Percentiles rank a stretch among this genome's conserved stretches.
These are phyloP conservation scores for Plagodis pulveraria DNA, from an alignment of 2,888 invertebrate species.

Conservation along the genomic window DNA sequence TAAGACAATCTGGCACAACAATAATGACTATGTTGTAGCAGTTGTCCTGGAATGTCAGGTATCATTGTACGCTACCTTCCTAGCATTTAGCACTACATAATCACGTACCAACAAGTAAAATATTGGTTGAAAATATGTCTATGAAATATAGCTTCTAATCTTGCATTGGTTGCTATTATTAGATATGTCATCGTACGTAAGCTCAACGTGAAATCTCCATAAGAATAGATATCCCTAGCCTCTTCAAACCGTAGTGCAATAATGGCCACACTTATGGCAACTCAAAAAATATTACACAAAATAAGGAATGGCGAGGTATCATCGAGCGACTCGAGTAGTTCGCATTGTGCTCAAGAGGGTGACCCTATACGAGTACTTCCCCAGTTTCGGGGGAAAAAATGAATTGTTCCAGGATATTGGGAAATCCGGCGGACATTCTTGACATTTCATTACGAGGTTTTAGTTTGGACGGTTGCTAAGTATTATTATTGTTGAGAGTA, in stretches of 20 bases:
- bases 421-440: slow-evolving; percentile 50
- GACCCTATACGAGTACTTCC: slow-evolving; percentile 38
- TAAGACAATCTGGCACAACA: too few relatives aligned
- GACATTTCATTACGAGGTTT: slow-evolving; percentile 54
- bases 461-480: slow-evolving; percentile 41
- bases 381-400: slow-evolving; percentile 61
- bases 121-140: too few relatives aligned
- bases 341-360: slow-evolving; percentile 53
- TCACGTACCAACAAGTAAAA: too few relatives aligned
- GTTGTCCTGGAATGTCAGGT: too few relatives aligned
- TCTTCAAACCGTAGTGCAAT: slow-evolving; percentile 17
- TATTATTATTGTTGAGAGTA: slow-evolving; percentile 31
- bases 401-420: slow-evolving; percentile 59
- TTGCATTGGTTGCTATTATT: too few relatives aligned
- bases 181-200: too few relatives aligned
- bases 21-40: too few relatives aligned
- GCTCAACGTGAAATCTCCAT: too few relatives aligned
- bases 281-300: slow-evolving; percentile 27
- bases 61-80: too few relatives aligned
- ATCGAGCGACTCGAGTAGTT: slow-evolving; percentile 46
- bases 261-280: slow-evolving; percentile 22
- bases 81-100: too few relatives aligned
- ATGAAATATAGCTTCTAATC: too few relatives aligned
- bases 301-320: slow-evolving; percentile 36
- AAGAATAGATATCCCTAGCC: slow-evolving; percentile 5